These are phyloP conservation scores for Linepithema humile DNA, from an alignment of 1,140 invertebrate species.

Conservation along the genomic window DNA sequence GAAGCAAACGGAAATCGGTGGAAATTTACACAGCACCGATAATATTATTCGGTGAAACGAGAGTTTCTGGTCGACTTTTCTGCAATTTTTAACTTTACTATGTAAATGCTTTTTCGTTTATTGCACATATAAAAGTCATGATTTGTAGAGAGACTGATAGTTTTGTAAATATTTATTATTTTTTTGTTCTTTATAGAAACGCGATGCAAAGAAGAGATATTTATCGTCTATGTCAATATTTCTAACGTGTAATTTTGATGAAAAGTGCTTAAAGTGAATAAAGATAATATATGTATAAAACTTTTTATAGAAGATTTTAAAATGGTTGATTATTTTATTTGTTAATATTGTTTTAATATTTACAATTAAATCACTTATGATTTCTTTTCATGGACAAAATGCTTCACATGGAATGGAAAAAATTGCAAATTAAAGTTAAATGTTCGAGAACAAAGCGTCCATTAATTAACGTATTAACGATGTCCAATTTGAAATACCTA, in stretches of 20 bases:
- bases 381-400: slow-evolving; percentile 9
- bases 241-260: neutral
- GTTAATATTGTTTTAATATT: neutral
- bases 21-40: neutral
- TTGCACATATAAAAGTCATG: neutral
- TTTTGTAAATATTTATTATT: neutral
- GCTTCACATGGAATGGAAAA: neutral
- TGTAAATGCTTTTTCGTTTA: neutral
- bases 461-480: slow-evolving; percentile 41
- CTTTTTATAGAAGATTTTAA: no score
- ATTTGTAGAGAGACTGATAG: neutral
- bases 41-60: slow-evolving; percentile 1
- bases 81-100: neutral
- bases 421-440: neutral
- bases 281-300: neutral
- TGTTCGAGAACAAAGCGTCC: slow-evolving; percentile 11
- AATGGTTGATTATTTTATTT: neutral
- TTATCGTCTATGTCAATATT: neutral
- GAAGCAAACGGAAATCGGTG: slow-evolving; percentile 28
- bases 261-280: neutral
- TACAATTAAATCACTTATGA: neutral
- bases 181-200: neutral
- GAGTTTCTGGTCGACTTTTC: neutral
- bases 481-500: slow-evolving; percentile 37
- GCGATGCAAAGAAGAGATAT: neutral